Percentiles rank a stretch among this genome's conserved stretches.
Conservation (phyloP, 1,140 invertebrate species). For the Phocides pigmalion region DNA sequence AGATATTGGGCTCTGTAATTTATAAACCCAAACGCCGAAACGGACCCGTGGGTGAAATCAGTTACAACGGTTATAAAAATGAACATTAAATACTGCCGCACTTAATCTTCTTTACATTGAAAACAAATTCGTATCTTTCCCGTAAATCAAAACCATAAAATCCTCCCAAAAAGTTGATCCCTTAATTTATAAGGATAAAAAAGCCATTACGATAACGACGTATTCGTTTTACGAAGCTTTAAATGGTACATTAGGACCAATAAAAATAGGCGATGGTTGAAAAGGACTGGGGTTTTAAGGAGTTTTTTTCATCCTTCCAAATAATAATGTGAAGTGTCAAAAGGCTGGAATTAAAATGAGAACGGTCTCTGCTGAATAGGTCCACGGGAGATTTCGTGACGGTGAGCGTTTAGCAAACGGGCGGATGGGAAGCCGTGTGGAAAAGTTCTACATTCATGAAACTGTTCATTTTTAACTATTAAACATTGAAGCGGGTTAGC, state of each 20-base stretch:
- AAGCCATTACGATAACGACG: conserved; percentile 15
- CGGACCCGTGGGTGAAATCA: background rate
- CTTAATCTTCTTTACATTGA: conserved; percentile 4
- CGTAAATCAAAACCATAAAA: conserved; percentile 11
- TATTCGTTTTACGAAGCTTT: conserved; percentile 10
- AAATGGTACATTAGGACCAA: conserved; percentile 21
- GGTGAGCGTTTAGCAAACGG: background rate
- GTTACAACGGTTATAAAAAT: background rate
- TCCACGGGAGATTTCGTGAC: conserved; percentile 9
- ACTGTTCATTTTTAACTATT: no score
- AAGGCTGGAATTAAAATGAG: conserved; percentile 32
- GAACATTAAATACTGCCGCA: background rate
- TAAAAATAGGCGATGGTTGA: conserved; percentile 19
- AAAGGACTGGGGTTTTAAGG: background rate
- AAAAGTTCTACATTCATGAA: no score
- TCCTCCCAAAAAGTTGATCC: conserved; percentile 9
- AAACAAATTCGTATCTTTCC: conserved; percentile 9
- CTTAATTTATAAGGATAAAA: conserved; percentile 23
- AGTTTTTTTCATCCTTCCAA: conserved; percentile 16
- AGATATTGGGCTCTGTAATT: no score
- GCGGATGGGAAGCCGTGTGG: background rate
- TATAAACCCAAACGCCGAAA: background rate
- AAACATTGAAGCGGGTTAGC: no score
- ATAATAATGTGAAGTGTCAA: conserved; percentile 33
- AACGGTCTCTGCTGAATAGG: conserved; percentile 21